Evolutionary conservation across 2,113 vertebrate species (phyloP).

Genomic region (Notarius quadriscutis): DNA sequence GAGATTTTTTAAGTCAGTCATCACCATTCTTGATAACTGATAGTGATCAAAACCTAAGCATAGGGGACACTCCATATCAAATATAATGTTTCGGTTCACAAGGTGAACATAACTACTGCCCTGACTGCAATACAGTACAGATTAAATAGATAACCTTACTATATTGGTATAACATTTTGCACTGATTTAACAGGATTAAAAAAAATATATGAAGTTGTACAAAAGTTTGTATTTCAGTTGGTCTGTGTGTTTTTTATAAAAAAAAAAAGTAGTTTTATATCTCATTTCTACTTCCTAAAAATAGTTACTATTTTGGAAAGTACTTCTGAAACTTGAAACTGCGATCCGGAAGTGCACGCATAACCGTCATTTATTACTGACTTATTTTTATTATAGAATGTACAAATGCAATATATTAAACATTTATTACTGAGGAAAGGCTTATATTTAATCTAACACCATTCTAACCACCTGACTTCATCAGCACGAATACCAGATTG

Average conservation of each 20-base stretch:
- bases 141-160: not conserved
- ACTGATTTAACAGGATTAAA: not conserved
- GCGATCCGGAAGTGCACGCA: not conserved
- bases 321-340: constrained; percentile 18
- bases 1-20: too few species aligned
- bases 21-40: too few species aligned
- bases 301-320: not conserved
- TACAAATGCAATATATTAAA: not conserved
- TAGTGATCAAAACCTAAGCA: too few species aligned
- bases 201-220: not conserved
- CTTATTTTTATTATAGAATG: not conserved
- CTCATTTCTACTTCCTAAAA: constrained; percentile 9
- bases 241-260: not conserved
- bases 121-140: not conserved
- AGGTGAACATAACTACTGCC: not conserved
- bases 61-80: not conserved
- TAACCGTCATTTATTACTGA: not conserved
- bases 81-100: not conserved
- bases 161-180: not conserved
- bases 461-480: not conserved
- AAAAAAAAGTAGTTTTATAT: not conserved
- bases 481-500: not conserved
- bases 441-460: not conserved
- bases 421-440: not conserved
- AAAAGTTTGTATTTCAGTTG: not conserved